Conservation (phyloP, 2,888 invertebrate genomes). For the Pteria penguin region DNA sequence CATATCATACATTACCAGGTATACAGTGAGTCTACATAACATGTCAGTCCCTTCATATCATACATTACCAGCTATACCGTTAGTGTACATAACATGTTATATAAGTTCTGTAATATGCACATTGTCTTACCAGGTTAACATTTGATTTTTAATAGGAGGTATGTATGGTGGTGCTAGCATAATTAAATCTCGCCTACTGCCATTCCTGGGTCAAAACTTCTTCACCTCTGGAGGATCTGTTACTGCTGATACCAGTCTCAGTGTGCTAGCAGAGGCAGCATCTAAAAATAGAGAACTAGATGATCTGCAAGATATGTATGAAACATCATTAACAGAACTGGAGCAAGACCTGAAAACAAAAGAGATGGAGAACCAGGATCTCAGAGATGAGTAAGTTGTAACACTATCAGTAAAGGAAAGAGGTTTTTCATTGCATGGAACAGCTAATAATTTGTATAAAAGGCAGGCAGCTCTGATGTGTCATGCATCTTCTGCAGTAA, state of each 20-base stretch:
- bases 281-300: slow-evolving; percentile 75
- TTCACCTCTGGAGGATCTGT: slow-evolving; percentile 69
- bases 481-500: too few species aligned
- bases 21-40: too few species aligned
- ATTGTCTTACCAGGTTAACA: background rate
- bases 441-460: background rate
- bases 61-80: too few species aligned
- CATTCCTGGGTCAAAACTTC: slow-evolving; percentile 76
- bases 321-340: slow-evolving; percentile 69
- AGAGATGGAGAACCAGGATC: slow-evolving; percentile 72
- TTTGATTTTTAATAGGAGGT: slow-evolving; percentile 66
- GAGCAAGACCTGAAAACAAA: slow-evolving; percentile 71
- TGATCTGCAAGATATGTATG: slow-evolving; percentile 75
- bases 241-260: slow-evolving; percentile 71
- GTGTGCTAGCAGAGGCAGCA: slow-evolving; percentile 72
- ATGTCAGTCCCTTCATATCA: too few species aligned
- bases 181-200: slow-evolving; percentile 77
- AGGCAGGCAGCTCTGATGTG: too few species aligned
- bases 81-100: too few species aligned
- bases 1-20: too few species aligned
- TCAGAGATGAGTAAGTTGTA: slow-evolving; percentile 78
- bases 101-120: too few species aligned
- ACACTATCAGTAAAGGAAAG: background rate
- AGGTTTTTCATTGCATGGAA: background rate
- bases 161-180: slow-evolving; percentile 76